Conservation (phyloP, 2,797 vertebrate species). For the Orestias chungarensis region DNA sequence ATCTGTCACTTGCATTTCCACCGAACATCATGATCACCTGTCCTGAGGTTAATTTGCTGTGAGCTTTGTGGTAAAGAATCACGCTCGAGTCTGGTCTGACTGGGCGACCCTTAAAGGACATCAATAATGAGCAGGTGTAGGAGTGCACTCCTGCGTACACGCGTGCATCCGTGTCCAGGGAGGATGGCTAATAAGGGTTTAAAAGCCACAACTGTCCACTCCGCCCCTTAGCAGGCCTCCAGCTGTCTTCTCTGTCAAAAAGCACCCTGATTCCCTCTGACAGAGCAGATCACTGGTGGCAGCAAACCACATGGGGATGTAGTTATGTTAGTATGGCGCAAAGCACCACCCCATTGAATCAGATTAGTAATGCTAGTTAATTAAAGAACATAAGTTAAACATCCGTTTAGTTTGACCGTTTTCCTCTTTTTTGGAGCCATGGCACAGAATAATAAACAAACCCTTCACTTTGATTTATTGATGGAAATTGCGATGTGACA, state of each 20-base stretch:
- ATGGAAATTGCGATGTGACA: slow-evolving; percentile 79
- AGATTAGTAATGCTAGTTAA: slow-evolving; percentile 66
- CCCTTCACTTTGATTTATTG: slow-evolving; percentile 78
- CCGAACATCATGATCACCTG: slow-evolving; percentile 66
- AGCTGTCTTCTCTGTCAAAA: slow-evolving; percentile 79
- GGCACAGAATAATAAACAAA: slow-evolving; percentile 30
- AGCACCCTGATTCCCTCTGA: slow-evolving; percentile 82
- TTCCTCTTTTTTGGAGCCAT: slow-evolving; percentile 9
- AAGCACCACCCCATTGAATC: slow-evolving; percentile 57
- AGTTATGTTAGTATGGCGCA: slow-evolving; percentile 67
- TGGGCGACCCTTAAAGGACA: slow-evolving; percentile 76
- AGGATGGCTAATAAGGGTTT: slow-evolving; percentile 85
- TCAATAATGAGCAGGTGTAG: slow-evolving; percentile 85
- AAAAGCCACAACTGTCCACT: slow-evolving; percentile 87
- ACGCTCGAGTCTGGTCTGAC: slow-evolving; percentile 51
- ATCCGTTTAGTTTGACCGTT: slow-evolving; percentile 13
- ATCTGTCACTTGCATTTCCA: slow-evolving; percentile 32
- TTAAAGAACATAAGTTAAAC: slow-evolving; percentile 60
- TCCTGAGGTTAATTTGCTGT: slow-evolving; percentile 72
- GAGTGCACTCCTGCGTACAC: slow-evolving; percentile 77
- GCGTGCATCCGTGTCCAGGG: slow-evolving; percentile 77
- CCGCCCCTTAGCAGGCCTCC: slow-evolving; percentile 79
- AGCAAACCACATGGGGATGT: slow-evolving; percentile 67
- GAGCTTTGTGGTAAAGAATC: slow-evolving; percentile 73
- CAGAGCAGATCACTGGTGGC: slow-evolving; percentile 75